Evolutionary conservation across 2,888 invertebrate species (phyloP).

Genomic region (Acanthococcus lagerstroemiae): DNA sequence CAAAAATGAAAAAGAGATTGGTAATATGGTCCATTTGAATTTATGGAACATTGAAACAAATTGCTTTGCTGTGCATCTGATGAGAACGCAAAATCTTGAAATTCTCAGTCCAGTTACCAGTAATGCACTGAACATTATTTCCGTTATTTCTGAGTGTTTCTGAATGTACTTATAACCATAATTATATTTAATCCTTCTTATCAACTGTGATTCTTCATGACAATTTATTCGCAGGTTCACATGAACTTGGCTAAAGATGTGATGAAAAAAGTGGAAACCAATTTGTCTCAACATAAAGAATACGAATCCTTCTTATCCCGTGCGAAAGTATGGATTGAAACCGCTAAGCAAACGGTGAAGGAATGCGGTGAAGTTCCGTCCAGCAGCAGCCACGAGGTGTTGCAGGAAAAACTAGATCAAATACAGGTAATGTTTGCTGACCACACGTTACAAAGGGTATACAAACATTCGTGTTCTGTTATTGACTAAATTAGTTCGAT

Average conservation of each 20-base stretch:
- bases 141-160: no score
- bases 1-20: no score
- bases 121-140: background rate
- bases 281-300: constrained; percentile 71
- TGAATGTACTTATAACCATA: no score
- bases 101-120: background rate
- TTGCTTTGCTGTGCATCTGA: no score
- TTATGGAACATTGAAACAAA: no score
- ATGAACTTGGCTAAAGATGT: constrained; percentile 82
- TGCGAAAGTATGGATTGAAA: constrained; percentile 74
- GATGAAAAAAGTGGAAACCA: constrained; percentile 78
- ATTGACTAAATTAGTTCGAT: background rate
- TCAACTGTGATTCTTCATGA: no score
- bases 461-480: background rate
- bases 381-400: constrained; percentile 66
- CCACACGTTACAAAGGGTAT: background rate
- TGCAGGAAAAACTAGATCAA: constrained; percentile 66
- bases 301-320: constrained; percentile 66
- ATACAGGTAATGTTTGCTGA: constrained; percentile 40
- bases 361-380: constrained; percentile 68
- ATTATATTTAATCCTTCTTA: no score
- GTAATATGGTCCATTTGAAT: no score
- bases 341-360: constrained; percentile 70
- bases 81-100: background rate
- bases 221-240: constrained; percentile 51